Evolutionary conservation across 35 echinoderm and acorn worm genomes (phyloP).

Genomic region (Holothuria glaberrima): DNA sequence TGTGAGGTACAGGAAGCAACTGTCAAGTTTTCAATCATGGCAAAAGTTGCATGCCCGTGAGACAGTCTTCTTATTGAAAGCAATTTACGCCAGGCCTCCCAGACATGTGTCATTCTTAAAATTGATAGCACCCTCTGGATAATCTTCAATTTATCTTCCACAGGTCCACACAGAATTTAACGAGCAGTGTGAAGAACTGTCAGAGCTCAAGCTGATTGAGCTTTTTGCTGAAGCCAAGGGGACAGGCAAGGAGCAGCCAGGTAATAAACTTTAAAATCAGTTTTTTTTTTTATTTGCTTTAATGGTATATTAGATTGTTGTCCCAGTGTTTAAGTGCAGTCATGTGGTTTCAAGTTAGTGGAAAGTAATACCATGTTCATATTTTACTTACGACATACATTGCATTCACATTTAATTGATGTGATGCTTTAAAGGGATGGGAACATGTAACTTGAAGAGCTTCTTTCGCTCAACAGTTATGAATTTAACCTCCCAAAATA

Average conservation of each 20-base stretch:
- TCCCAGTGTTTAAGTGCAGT: no score
- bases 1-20: not conserved
- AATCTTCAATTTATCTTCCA: conserved; percentile 21
- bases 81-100: conserved; percentile 9
- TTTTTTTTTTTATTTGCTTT: no score
- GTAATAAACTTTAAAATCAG: no score
- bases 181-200: conserved; percentile 89
- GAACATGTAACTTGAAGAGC: no score
- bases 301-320: no score
- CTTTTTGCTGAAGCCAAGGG: conserved; percentile 90
- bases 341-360: no score
- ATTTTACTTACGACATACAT: no score
- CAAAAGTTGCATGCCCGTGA: not conserved
- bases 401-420: no score
- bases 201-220: conserved; percentile 89
- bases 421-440: no score
- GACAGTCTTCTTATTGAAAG: conserved; percentile 9
- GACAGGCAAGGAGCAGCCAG: conserved; percentile 90
- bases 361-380: no score
- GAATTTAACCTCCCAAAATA: no score
- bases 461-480: no score
- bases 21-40: not conserved
- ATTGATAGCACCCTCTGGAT: conserved; percentile 7
- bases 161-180: conserved; percentile 93
- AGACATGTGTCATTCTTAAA: not conserved